Conservation (phyloP, 1,140 invertebrate genomes). For the Carposina sasakii region DNA sequence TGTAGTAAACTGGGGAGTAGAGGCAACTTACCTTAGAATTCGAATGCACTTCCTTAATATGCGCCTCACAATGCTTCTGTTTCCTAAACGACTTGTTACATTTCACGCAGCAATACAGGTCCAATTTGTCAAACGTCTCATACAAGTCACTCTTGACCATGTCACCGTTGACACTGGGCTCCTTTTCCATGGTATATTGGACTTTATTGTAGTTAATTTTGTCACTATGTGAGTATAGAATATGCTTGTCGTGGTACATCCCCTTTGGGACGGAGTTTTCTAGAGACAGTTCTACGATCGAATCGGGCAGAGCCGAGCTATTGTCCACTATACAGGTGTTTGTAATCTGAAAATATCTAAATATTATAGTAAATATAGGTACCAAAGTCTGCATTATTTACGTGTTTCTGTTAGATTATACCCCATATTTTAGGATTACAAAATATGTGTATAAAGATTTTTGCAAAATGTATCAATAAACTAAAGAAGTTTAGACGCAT, state of each 20-base stretch:
- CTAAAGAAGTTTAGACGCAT: too few relatives aligned
- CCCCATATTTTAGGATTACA: too few relatives aligned
- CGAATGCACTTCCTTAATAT: slow-evolving; percentile 74
- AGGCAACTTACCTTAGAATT: slow-evolving; percentile 63
- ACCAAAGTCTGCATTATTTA: too few relatives aligned
- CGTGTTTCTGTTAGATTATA: too few relatives aligned
- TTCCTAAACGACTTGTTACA: slow-evolving; percentile 78
- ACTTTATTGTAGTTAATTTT: slow-evolving; percentile 29
- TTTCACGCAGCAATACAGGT: slow-evolving; percentile 69
- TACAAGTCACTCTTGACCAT: slow-evolving; percentile 38
- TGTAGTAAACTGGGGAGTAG: too few relatives aligned
- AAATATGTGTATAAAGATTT: too few relatives aligned
- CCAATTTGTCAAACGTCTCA: slow-evolving; percentile 44
- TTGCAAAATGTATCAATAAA: too few relatives aligned
- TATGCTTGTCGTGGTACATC: slow-evolving; percentile 64
- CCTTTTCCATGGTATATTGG: slow-evolving; percentile 54
- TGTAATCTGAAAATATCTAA: slow-evolving; percentile 63
- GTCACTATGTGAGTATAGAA: slow-evolving; percentile 51
- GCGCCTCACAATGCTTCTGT: slow-evolving; percentile 78
- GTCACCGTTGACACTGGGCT: slow-evolving; percentile 12
- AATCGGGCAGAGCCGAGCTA: slow-evolving; percentile 57
- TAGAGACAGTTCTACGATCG: slow-evolving; percentile 64
- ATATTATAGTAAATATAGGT: too few relatives aligned
- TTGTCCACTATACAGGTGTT: slow-evolving; percentile 67
- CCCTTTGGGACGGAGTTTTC: slow-evolving; percentile 64